These are phyloP conservation scores for Listronotus bonariensis DNA, from an alignment of 1,140 invertebrate genomes.

Conservation along the genomic window DNA sequence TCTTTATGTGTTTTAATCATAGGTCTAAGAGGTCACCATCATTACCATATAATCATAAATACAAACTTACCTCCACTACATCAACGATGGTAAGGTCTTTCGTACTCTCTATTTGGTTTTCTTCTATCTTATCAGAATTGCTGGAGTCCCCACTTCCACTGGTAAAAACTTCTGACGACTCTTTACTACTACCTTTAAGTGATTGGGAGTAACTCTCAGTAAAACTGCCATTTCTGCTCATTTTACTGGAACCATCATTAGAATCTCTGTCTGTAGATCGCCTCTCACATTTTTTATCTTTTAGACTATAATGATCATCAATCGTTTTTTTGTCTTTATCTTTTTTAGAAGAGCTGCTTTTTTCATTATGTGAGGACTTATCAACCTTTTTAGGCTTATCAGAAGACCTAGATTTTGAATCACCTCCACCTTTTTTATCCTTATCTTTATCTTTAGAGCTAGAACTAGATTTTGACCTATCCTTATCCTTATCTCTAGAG, in stretches of 20 bases:
- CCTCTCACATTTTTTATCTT: constrained; percentile 58
- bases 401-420: constrained; percentile 34
- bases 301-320: constrained; percentile 63
- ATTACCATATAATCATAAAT: background rate
- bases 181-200: constrained; percentile 32
- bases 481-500: constrained; percentile 47
- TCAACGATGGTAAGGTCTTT: background rate
- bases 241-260: constrained; percentile 58
- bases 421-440: constrained; percentile 16
- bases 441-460: constrained; percentile 40
- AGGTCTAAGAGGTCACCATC: no score
- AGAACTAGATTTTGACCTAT: constrained; percentile 30
- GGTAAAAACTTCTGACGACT: constrained; percentile 35
- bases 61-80: background rate
- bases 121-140: constrained; percentile 47
- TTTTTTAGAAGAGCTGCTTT: constrained; percentile 33
- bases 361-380: background rate
- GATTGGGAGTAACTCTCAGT: constrained; percentile 33
- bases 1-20: no score
- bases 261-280: constrained; percentile 64
- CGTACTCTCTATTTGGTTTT: background rate
- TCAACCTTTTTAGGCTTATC: constrained; percentile 34
- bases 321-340: constrained; percentile 47
- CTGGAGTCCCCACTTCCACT: constrained; percentile 46
- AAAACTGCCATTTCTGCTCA: constrained; percentile 32